Evolutionary conservation across 2,888 invertebrate genomes (phyloP).

Genomic region (Leptopilina myrica): DNA sequence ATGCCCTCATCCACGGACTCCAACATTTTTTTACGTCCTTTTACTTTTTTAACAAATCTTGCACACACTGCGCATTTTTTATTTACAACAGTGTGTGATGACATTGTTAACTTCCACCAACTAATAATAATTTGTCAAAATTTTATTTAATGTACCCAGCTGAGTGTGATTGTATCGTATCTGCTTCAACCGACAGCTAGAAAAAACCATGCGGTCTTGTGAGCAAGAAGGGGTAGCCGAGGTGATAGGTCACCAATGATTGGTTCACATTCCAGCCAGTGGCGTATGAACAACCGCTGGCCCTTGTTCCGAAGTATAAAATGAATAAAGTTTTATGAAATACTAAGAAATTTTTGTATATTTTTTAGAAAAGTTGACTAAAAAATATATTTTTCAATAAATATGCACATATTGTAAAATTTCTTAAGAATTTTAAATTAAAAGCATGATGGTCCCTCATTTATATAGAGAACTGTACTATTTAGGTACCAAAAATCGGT

Average conservation of each 20-base stretch:
- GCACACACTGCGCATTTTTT: not conserved
- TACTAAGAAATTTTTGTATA: not conserved
- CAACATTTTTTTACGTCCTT: not conserved
- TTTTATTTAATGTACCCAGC: not conserved
- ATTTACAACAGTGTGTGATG: not conserved
- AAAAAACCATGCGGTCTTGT: too few relatives aligned
- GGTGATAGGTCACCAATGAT: too few relatives aligned
- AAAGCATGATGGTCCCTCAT: not conserved
- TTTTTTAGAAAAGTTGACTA: not conserved
- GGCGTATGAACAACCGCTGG: too few relatives aligned
- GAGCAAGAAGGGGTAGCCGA: too few relatives aligned
- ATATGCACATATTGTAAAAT: not conserved
- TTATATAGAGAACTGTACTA: not conserved
- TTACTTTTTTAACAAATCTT: not conserved
- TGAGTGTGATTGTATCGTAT: too few relatives aligned
- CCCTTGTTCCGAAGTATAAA: too few relatives aligned
- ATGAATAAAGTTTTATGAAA: not conserved
- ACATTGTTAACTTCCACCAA: not conserved
- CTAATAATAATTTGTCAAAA: not conserved
- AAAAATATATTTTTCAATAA: too few relatives aligned
- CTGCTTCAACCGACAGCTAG: too few relatives aligned
- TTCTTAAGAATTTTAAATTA: not conserved
- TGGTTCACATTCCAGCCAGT: too few relatives aligned
- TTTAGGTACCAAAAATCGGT: conserved; percentile 1
- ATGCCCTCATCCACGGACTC: not conserved